These are phyloP conservation scores for Stenodera caucasica DNA, from an alignment of 2,888 invertebrate genomes.

Conservation along the genomic window DNA sequence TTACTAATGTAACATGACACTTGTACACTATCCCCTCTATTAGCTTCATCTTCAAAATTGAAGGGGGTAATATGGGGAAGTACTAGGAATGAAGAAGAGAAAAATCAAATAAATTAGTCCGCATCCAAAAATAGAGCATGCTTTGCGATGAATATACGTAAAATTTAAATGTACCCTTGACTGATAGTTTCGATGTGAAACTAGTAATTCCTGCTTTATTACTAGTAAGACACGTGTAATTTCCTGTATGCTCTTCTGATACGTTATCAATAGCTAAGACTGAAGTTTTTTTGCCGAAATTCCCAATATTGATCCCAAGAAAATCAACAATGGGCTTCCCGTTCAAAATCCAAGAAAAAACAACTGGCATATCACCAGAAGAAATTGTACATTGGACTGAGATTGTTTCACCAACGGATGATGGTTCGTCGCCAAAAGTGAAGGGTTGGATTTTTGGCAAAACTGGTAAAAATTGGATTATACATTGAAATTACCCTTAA, in stretches of 20 bases:
- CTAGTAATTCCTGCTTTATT: conserved; percentile 49
- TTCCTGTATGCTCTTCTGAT: conserved; percentile 58
- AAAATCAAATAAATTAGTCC: no score
- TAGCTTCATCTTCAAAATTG: conserved; percentile 59
- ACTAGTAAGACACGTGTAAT: conserved; percentile 59
- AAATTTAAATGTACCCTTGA: conserved; percentile 65
- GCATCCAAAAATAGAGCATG: no score
- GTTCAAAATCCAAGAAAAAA: conserved; percentile 75
- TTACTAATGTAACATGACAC: conserved; percentile 71
- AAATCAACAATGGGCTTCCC: conserved; percentile 60
- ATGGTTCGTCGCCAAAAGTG: conserved; percentile 61
- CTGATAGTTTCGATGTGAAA: conserved; percentile 47
- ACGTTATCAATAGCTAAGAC: conserved; percentile 64
- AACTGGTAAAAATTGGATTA: conserved; percentile 7
- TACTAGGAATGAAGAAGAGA: conserved; percentile 56
- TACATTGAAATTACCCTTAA: conserved; percentile 57
- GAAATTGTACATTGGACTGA: conserved; percentile 62
- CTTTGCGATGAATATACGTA: conserved; percentile 20
- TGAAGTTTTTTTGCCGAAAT: conserved; percentile 67
- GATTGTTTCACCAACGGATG: conserved; percentile 60
- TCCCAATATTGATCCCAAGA: conserved; percentile 59
- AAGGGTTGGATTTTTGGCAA: conserved; percentile 10
- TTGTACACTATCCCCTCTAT: conserved; percentile 41
- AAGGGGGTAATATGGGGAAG: conserved; percentile 67
- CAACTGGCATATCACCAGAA: conserved; percentile 78